These are phyloP conservation scores for Carassius gibelio DNA, from an alignment of 2,113 vertebrate genomes.

Conservation along the genomic window DNA sequence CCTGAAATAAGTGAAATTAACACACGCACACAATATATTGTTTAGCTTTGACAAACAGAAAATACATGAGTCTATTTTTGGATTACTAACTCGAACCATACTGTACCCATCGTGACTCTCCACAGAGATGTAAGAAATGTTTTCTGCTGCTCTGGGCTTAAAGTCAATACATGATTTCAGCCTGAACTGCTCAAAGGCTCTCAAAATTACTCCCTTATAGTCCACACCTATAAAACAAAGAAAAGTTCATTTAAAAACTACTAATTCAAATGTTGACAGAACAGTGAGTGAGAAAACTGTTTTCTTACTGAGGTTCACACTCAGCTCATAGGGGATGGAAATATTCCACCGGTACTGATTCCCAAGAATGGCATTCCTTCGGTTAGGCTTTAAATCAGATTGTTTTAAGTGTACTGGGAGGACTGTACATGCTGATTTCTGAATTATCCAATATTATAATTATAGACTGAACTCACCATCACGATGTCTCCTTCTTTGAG, in stretches of 20 bases:
- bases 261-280: neutral
- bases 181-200: neutral
- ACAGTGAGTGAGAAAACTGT: neutral
- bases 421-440: neutral
- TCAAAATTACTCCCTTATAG: neutral
- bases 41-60: no score
- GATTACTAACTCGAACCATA: neutral
- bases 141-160: constrained; percentile 80
- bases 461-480: neutral
- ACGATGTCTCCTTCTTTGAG: constrained; percentile 28
- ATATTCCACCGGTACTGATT: neutral
- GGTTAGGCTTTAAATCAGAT: neutral
- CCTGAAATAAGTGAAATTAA: neutral
- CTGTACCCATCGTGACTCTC: constrained; percentile 78
- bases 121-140: neutral
- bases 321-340: neutral
- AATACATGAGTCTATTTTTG: no score
- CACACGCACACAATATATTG: no score
- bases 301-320: constrained; percentile 6
- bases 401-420: neutral
- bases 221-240: neutral
- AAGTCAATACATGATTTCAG: constrained; percentile 78
- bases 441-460: neutral
- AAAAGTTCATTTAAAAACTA: neutral
- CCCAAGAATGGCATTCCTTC: neutral